A percentile compares a stretch with the other conserved stretches of the same genome.
Conservation (phyloP, 2,113 vertebrate species). For the Athene cunicularia region DNA sequence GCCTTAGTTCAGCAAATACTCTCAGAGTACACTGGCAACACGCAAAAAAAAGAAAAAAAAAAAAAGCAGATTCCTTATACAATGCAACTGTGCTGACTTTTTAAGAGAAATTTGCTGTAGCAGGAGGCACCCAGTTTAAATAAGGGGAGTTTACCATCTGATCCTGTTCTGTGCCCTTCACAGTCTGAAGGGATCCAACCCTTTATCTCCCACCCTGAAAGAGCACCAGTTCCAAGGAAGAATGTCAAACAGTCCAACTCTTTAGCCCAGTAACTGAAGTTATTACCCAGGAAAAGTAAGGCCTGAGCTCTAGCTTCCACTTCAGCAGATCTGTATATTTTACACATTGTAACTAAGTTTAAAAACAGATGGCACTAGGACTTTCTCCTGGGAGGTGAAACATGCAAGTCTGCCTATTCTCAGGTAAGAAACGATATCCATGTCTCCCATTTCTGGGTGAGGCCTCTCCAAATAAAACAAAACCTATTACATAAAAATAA, state of each 20-base stretch:
- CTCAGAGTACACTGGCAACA: neutral
- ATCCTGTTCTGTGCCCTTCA: neutral
- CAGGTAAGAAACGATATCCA: neutral
- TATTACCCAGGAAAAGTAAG: neutral
- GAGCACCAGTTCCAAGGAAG: neutral
- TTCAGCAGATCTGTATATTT: neutral
- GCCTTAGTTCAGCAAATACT: neutral
- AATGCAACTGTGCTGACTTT: neutral
- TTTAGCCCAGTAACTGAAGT: neutral
- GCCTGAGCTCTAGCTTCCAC: neutral
- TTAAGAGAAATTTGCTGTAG: neutral
- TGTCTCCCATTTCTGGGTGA: neutral
- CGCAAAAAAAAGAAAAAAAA: neutral
- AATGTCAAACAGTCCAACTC: neutral
- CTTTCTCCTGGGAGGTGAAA: neutral
- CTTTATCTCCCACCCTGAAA: neutral
- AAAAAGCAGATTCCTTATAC: neutral
- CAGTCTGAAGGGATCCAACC: neutral
- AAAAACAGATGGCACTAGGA: neutral
- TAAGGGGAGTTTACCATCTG: neutral
- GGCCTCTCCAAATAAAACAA: neutral
- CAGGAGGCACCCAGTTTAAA: neutral
- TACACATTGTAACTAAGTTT: neutral
- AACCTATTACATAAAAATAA: neutral
- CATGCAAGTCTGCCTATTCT: neutral